A percentile compares a stretch with the other conserved stretches of the same genome.
These are phyloP conservation scores for Sebastes hubbsi DNA, from an alignment of 2,797 vertebrate species.

Conservation along the genomic window DNA sequence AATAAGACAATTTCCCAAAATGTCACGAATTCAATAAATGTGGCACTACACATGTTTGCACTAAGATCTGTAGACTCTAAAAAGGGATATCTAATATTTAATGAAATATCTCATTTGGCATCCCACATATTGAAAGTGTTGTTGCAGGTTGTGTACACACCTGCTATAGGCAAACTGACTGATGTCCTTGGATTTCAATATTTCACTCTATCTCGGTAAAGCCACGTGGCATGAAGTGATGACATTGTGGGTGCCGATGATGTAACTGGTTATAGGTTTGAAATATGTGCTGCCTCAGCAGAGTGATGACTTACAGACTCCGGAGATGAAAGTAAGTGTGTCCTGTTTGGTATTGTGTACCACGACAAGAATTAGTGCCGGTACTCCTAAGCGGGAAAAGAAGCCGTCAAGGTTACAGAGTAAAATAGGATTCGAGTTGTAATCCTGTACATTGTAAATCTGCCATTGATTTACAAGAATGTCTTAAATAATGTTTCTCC, in stretches of 20 bases:
- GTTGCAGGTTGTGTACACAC: conserved; percentile 6
- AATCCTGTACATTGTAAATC: conserved; percentile 66
- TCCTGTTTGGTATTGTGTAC: conserved; percentile 57
- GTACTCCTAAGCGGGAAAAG: conserved; percentile 52
- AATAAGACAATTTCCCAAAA: not conserved
- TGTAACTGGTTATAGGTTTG: conserved; percentile 54
- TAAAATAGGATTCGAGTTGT: conserved; percentile 63
- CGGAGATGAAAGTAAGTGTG: conserved; percentile 54
- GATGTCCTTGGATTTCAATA: conserved; percentile 53
- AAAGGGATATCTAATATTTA: not conserved
- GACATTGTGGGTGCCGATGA: conserved; percentile 30
- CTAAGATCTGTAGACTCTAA: not conserved
- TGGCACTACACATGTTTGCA: not conserved
- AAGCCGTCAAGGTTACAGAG: conserved; percentile 70
- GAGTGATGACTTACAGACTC: conserved; percentile 53
- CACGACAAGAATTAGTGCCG: conserved; percentile 56
- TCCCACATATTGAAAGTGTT: not conserved
- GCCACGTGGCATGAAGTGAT: conserved; percentile 40
- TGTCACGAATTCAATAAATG: not conserved
- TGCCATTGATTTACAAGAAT: conserved; percentile 60
- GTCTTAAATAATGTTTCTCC: conserved; percentile 41
- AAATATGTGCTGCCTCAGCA: conserved; percentile 59
- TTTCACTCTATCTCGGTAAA: conserved; percentile 25
- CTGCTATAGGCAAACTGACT: conserved; percentile 1
- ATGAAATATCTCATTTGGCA: not conserved